phyloP scores from a whole-genome alignment of 2,113 vertebrate genomes.

The Macroglossus sobrinus region DNA sequence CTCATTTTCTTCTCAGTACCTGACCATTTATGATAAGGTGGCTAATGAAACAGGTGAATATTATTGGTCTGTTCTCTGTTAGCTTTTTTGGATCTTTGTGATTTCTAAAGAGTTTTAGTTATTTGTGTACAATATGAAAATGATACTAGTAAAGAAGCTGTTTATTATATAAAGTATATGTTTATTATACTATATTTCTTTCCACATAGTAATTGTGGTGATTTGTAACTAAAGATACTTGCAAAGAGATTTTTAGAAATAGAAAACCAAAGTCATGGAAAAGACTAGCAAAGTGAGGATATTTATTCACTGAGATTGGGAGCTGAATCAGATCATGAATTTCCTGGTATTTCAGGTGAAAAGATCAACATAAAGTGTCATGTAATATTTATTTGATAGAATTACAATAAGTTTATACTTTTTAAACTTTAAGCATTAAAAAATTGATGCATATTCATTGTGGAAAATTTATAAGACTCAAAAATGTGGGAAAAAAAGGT shows the following conservation, averaged over 20 bases:
- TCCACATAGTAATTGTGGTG: slow-evolving; percentile 13
- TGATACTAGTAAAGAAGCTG: slow-evolving; percentile 4
- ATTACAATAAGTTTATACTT: neutral
- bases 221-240: slow-evolving; percentile 12
- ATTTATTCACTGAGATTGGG: neutral
- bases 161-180: neutral
- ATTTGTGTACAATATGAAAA: neutral
- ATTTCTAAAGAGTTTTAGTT: slow-evolving; percentile 41
- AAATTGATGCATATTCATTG: neutral
- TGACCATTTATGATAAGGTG: slow-evolving; percentile 1
- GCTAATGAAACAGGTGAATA: slow-evolving; percentile 49
- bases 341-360: slow-evolving; percentile 11
- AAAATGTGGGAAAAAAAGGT: neutral
- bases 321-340: slow-evolving; percentile 9
- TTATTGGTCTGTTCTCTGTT: neutral
- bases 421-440: neutral
- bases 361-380: neutral
- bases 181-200: neutral
- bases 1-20: slow-evolving; percentile 10
- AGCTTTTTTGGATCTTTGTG: neutral
- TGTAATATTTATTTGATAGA: neutral
- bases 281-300: neutral
- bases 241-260: neutral
- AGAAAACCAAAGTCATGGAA: neutral
- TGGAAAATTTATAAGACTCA: neutral